Evolutionary conservation across 2,113 vertebrate species (phyloP).

Genomic region (Peromyscus polionotus): DNA sequence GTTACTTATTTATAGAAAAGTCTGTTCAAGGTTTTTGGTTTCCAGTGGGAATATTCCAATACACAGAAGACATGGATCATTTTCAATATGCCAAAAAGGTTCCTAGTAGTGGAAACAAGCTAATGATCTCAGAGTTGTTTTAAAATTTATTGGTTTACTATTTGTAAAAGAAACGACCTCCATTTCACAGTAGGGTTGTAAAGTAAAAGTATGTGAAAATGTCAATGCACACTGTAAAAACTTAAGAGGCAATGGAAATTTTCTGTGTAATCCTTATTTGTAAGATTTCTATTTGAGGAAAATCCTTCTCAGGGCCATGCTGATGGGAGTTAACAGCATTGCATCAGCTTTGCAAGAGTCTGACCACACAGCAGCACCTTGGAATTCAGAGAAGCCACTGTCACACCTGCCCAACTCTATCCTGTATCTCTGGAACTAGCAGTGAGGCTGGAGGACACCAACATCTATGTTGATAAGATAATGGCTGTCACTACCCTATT

Average conservation of each 20-base stretch:
- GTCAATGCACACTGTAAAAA: constrained; percentile 39
- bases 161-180: constrained; percentile 56
- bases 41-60: not conserved
- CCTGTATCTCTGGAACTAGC: not conserved
- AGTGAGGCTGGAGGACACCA: no score
- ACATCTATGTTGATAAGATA: not conserved
- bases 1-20: not conserved
- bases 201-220: constrained; percentile 58
- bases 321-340: not conserved
- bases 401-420: accelerated
- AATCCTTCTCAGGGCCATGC: not conserved
- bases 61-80: constrained; percentile 46
- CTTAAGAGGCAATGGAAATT: constrained; percentile 16
- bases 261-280: constrained; percentile 19
- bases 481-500: not conserved
- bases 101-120: constrained; percentile 36
- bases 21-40: not conserved
- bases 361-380: not conserved
- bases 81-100: constrained; percentile 12
- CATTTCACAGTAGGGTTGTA: constrained; percentile 32
- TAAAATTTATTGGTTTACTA: constrained; percentile 29
- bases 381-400: accelerated
- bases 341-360: not conserved
- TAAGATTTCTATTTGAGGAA: constrained; percentile 55
- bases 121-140: constrained; percentile 60